Percentiles rank a stretch among this genome's conserved stretches.
Conservation (phyloP, 2,113 vertebrate species). For the Oceanites oceanicus region DNA sequence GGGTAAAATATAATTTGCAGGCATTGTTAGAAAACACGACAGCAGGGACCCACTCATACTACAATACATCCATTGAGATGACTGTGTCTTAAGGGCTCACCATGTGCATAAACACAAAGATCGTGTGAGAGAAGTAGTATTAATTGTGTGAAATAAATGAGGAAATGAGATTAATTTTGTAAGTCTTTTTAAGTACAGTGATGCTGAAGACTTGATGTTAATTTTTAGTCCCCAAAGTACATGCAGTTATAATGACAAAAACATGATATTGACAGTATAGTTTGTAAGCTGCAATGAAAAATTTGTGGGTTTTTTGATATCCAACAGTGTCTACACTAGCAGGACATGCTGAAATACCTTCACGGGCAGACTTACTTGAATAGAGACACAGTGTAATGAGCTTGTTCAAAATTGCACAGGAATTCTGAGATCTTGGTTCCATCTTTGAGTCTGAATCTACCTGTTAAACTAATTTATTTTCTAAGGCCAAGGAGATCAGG, state of each 20-base stretch:
- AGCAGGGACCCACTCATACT: background rate
- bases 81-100: background rate
- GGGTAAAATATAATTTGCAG: background rate
- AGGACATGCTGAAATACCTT: background rate
- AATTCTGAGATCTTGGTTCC: background rate
- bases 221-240: background rate
- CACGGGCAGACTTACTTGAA: background rate
- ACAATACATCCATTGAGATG: fast-evolving
- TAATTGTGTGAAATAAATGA: background rate
- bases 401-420: background rate
- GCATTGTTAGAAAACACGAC: background rate
- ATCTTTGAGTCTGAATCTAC: background rate
- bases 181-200: background rate
- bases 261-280: background rate
- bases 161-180: background rate
- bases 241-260: background rate
- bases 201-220: background rate
- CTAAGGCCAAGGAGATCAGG: background rate
- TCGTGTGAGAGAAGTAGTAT: background rate
- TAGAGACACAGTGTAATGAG: background rate
- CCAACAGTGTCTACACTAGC: background rate
- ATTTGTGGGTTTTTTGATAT: background rate
- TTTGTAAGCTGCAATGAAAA: background rate
- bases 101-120: background rate
- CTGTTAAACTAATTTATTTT: background rate